Conservation (phyloP, 2,888 invertebrate species). For the Eumacrocentrus americanus region DNA sequence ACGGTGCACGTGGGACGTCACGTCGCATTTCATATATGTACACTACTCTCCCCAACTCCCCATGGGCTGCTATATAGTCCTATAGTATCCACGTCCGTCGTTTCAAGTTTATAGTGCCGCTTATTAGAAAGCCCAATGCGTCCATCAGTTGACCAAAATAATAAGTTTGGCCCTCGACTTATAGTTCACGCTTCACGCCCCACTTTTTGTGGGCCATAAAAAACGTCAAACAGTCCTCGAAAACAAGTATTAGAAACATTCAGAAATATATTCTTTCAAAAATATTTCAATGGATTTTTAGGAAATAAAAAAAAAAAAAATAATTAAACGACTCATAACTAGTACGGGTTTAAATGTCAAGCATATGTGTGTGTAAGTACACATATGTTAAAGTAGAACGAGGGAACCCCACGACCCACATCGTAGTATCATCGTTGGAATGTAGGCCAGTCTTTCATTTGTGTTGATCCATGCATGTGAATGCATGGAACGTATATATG, state of each 20-base stretch:
- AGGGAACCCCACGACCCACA: conserved; percentile 31
- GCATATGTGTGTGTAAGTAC: not conserved
- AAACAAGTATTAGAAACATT: too few relatives aligned
- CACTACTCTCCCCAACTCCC: too few relatives aligned
- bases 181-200: not conserved
- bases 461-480: conserved; percentile 3
- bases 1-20: conserved; percentile 24
- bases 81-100: too few relatives aligned
- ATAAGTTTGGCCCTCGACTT: too few relatives aligned
- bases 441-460: conserved; percentile 25
- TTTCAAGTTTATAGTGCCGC: conserved; percentile 17
- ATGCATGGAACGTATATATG: not conserved
- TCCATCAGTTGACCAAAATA: not conserved
- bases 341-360: too few relatives aligned
- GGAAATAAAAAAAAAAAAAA: not conserved
- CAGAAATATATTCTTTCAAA: too few relatives aligned
- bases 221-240: too few relatives aligned
- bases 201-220: too few relatives aligned
- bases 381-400: conserved; percentile 26
- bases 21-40: conserved; percentile 14
- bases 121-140: conserved; percentile 20
- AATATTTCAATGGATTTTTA: not conserved
- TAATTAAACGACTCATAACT: conserved; percentile 7
- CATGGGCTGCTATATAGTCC: too few relatives aligned
- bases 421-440: conserved; percentile 24